Evolutionary conservation across 2,888 invertebrate genomes (phyloP), one percentile per base, ranked within the genome.

Genomic region (Machimus rusticus): DNA sequence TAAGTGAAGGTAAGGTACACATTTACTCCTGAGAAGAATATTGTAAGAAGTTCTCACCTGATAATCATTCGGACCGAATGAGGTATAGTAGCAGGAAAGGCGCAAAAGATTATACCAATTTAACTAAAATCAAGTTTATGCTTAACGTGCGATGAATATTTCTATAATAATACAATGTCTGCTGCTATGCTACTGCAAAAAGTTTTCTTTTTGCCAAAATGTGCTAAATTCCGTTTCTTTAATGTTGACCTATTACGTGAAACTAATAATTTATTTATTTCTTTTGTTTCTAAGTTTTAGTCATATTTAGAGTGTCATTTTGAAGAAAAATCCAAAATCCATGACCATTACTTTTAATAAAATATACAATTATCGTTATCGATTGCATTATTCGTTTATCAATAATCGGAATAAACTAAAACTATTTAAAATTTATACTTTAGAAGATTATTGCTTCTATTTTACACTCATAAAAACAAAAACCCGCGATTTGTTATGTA

Each of bases 21-120:
- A 78, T 78, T 78, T 78, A 78, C 78, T 9, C 39, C 78, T 78
- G 78, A 78, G 78, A 78, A 78, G 78, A 78, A 78, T 76, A 37
- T 37, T 23, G 28, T 28, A 66, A 66, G 66, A 66, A 66, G 66
- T 66, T 66, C 66, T 28, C 66, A 66, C 66, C 66, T 66, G 66
- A 66, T 66, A 28, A 66, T 66, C 66, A 66, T 66, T 37, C 76
- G 76, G 9, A 4, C 8, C 34, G 76, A 37, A 34, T 76, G 8
- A 37, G 76, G 76, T 34, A 76, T 76, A 37, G 16, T 76, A 76
- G 76, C n/a, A 76, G 76, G 14, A 8, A 34, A 31, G 34, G 66
- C 66, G 66, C 66, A 66, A 66, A 66, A 66, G 23, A 66, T 66
- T 66, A 66, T 66, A 55, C 66, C 66, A 66, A 66, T 66, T 66